Percentiles rank a stretch among this genome's conserved stretches.
Evolutionary conservation across 1,140 invertebrate genomes (phyloP).

Genomic region (Fopius arisanus): DNA sequence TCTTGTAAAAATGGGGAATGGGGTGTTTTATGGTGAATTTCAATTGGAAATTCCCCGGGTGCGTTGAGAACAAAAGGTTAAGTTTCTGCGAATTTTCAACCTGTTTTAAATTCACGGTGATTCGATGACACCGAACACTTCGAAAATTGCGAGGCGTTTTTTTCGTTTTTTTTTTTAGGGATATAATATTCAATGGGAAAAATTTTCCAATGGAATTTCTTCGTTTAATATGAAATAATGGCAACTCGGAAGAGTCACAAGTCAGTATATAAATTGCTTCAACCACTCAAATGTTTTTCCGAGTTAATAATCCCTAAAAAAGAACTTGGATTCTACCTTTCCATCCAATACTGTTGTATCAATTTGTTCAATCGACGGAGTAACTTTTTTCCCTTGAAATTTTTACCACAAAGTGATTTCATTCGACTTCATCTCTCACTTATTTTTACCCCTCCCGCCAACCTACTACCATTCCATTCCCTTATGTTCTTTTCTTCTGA

Average conservation of each 20-base stretch:
- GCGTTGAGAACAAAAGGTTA: too few species aligned
- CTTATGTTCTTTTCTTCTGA: slow-evolving; percentile 5
- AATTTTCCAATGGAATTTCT: too few species aligned
- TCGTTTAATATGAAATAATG: too few species aligned
- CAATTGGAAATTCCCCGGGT: neutral
- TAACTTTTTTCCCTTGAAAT: slow-evolving; percentile 7
- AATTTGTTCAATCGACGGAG: slow-evolving; percentile 3
- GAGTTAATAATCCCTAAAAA: neutral
- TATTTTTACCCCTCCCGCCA: neutral
- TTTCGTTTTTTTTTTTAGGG: too few species aligned
- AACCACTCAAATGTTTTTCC: neutral
- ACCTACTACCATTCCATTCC: neutral
- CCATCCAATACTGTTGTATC: neutral
- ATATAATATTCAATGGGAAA: too few species aligned
- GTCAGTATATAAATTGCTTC: neutral
- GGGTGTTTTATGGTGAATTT: neutral
- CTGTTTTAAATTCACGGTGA: too few species aligned
- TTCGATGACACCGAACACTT: too few species aligned
- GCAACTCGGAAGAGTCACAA: too few species aligned
- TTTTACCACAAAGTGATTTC: slow-evolving; percentile 10
- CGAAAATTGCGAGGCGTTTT: too few species aligned
- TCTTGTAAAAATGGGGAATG: neutral
- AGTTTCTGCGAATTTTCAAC: too few species aligned
- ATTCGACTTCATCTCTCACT: slow-evolving; percentile 7
- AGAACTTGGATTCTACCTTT: neutral